phyloP scores from a whole-genome alignment of 2,113 vertebrate genomes.

The Poeciliopsis retropinna region DNA sequence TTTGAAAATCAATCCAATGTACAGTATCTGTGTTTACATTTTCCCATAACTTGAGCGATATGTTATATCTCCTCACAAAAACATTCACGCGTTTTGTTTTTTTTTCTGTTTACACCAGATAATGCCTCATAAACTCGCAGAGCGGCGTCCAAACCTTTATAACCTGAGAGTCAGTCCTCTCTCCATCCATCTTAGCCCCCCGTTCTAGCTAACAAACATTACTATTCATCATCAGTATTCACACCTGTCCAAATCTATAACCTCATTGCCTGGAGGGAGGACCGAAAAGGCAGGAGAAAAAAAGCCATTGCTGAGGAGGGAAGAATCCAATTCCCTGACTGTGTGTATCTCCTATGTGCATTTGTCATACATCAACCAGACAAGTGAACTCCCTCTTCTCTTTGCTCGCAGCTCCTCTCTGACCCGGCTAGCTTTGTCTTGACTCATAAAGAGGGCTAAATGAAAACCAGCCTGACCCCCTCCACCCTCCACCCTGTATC shows the following conservation, averaged over 20 bases:
- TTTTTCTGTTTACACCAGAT: conserved; percentile 41
- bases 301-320: conserved; percentile 43
- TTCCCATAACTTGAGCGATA: conserved; percentile 2
- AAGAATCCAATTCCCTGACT: conserved; percentile 61
- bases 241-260: conserved; percentile 67
- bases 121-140: conserved; percentile 28
- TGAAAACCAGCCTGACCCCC: conserved; percentile 53
- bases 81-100: too few relatives aligned
- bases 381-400: conserved; percentile 62
- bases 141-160: conserved; percentile 16
- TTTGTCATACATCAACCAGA: conserved; percentile 72
- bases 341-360: conserved; percentile 43
- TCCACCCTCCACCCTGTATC: background rate
- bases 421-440: conserved; percentile 54
- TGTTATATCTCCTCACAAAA: conserved; percentile 6
- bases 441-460: conserved; percentile 70
- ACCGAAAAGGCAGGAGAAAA: background rate
- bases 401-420: conserved; percentile 51
- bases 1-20: background rate
- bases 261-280: conserved; percentile 41
- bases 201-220: conserved; percentile 49
- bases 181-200: conserved; percentile 53
- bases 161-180: conserved; percentile 35
- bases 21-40: conserved; percentile 3
- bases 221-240: conserved; percentile 70